A percentile compares a stretch with the other conserved stretches of the same genome.
phyloP scores from a whole-genome alignment of 2,888 invertebrate genomes.

The Cosmorhoe ocellata region DNA sequence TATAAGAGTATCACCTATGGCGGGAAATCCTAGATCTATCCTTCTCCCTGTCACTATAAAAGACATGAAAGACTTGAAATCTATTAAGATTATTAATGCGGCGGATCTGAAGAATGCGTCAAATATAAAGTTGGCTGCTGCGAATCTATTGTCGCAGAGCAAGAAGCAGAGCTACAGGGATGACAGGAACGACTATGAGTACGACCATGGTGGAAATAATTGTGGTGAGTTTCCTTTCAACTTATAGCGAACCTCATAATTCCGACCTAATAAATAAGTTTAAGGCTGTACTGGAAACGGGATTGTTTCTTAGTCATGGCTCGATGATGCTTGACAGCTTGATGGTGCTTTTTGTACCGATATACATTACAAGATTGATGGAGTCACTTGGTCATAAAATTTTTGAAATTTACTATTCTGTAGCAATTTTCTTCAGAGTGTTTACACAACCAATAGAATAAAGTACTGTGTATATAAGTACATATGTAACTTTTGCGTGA shows the following conservation, averaged over 20 bases:
- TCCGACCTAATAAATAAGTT: too few species aligned
- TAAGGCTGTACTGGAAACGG: too few species aligned
- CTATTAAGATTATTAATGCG: conserved; percentile 88
- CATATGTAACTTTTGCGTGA: too few species aligned
- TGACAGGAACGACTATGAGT: conserved; percentile 65
- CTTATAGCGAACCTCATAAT: not conserved
- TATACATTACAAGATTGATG: too few species aligned
- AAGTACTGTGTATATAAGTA: too few species aligned
- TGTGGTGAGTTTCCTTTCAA: conserved; percentile 56
- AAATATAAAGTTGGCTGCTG: conserved; percentile 78
- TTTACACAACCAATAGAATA: too few species aligned
- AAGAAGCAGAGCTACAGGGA: conserved; percentile 65
- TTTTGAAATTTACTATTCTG: too few species aligned
- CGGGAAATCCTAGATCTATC: conserved; percentile 84
- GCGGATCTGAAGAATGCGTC: conserved; percentile 80
- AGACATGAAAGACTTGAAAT: conserved; percentile 87
- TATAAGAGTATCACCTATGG: conserved; percentile 73
- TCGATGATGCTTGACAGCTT: too few species aligned
- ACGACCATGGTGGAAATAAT: conserved; percentile 60
- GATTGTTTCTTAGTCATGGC: too few species aligned
- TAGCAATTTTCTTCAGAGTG: too few species aligned
- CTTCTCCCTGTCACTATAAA: conserved; percentile 87
- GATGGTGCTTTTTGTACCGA: too few species aligned
- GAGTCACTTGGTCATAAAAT: too few species aligned
- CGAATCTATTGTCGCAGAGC: conserved; percentile 74